These are phyloP conservation scores for Sinocyclocheilus grahami DNA, from an alignment of 2,113 vertebrate genomes.

Conservation along the genomic window DNA sequence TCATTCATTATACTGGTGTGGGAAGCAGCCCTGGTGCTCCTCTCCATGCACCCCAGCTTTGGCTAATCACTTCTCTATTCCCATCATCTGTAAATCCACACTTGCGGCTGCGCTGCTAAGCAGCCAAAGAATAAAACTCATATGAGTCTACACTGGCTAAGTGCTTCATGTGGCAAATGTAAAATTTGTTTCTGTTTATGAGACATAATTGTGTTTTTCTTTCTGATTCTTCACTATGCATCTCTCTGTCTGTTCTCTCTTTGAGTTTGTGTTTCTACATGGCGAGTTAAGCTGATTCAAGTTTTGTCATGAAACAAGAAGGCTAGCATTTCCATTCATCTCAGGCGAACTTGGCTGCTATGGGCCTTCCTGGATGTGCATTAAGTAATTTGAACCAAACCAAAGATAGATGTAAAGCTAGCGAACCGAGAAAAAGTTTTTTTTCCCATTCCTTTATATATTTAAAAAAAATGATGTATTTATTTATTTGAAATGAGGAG, in stretches of 20 bases:
- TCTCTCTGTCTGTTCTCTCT: slow-evolving; percentile 36
- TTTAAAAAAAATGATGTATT: too few species aligned
- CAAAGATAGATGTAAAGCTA: too few species aligned
- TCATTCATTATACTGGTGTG: slow-evolving; percentile 65
- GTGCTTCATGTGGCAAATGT: slow-evolving; percentile 68
- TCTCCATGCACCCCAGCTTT: slow-evolving; percentile 63
- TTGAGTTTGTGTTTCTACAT: not conserved
- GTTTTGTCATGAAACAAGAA: not conserved
- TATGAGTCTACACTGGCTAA: slow-evolving; percentile 62
- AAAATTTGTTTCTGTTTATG: slow-evolving; percentile 71
- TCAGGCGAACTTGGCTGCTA: not conserved
- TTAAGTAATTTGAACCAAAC: too few species aligned
- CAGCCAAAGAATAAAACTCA: slow-evolving; percentile 61
- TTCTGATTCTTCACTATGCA: slow-evolving; percentile 49
- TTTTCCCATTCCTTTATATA: too few species aligned
- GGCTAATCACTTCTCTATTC: slow-evolving; percentile 66
- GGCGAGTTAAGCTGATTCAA: not conserved
- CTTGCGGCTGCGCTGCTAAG: slow-evolving; percentile 68
- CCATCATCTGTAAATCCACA: slow-evolving; percentile 69
- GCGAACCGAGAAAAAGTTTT: too few species aligned
- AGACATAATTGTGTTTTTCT: slow-evolving; percentile 69
- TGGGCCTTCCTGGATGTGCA: not conserved
- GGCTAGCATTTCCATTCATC: not conserved
- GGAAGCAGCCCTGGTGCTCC: slow-evolving; percentile 60
- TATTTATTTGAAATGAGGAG: too few species aligned